phyloP scores from a whole-genome alignment of 2,888 invertebrate genomes.

The Halictus ligatus region DNA sequence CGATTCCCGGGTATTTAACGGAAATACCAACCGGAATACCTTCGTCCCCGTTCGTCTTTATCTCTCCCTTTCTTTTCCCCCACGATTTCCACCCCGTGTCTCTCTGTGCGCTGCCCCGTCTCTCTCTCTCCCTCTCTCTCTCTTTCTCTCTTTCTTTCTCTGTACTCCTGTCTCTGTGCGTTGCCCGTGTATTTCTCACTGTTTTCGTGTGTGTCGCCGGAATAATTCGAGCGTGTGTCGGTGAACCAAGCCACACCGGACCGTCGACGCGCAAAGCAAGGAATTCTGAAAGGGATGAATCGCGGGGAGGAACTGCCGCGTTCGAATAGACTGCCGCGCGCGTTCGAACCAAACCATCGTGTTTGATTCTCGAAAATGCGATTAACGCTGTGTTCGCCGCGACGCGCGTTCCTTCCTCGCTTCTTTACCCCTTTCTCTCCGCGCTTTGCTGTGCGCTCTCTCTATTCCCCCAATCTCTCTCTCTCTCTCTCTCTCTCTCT shows the following conservation, averaged over 20 bases:
- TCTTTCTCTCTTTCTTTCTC: not conserved
- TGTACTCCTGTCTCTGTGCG: not conserved
- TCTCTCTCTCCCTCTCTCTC: not conserved
- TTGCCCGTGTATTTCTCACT: not conserved
- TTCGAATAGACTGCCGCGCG: constrained; percentile 7
- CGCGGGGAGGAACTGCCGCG: constrained; percentile 5
- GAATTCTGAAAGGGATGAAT: constrained; percentile 32
- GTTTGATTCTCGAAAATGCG: constrained; percentile 24
- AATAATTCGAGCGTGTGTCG: constrained; percentile 43
- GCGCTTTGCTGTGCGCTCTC: not conserved
- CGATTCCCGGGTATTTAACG: constrained; percentile 79
- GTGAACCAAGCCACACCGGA: constrained; percentile 25
- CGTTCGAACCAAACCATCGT: constrained; percentile 15
- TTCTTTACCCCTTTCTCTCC: not conserved
- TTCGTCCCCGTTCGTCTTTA: constrained; percentile 68
- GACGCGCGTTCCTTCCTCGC: not conserved
- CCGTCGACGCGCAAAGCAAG: constrained; percentile 26
- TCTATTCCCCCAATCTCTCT: not conserved
- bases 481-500: not conserved
- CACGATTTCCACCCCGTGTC: constrained; percentile 27
- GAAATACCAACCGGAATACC: constrained; percentile 77
- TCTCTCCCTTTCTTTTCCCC: constrained; percentile 57
- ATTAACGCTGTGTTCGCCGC: constrained; percentile 12
- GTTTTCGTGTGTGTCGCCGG: constrained; percentile 9
- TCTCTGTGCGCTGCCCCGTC: not conserved